Percentiles rank a stretch among this genome's conserved stretches.
Conservation (phyloP, 2,888 invertebrate species). For the Neria commutata region DNA sequence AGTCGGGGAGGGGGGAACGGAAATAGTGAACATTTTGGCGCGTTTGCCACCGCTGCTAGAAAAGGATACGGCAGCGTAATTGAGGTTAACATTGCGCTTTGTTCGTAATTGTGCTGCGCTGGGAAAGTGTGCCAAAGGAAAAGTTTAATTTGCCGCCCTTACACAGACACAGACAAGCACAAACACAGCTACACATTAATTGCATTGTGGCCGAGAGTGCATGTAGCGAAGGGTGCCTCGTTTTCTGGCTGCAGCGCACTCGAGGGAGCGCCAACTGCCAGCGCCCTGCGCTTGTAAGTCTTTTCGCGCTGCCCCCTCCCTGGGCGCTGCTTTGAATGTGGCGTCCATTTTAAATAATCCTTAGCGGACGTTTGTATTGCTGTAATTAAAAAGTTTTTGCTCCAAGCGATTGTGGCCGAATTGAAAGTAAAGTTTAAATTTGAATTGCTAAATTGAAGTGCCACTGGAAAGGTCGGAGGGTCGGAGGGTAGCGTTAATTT, state of each 20-base stretch:
- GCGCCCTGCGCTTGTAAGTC: too few relatives aligned
- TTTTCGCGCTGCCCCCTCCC: too few relatives aligned
- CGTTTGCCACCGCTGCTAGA: constrained; percentile 12
- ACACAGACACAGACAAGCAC: too few relatives aligned
- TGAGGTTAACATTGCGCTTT: constrained; percentile 50
- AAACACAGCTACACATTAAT: too few relatives aligned
- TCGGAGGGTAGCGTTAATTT: neutral
- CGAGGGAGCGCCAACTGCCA: too few relatives aligned
- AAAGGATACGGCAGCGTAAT: constrained; percentile 34
- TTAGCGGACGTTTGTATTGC: neutral
- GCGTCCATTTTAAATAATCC: neutral
- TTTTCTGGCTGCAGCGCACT: too few relatives aligned
- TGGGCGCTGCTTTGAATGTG: too few relatives aligned
- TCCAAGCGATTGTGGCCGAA: neutral
- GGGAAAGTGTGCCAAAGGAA: constrained; percentile 48
- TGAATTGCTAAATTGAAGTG: neutral
- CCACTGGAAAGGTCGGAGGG: neutral
- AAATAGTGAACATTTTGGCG: neutral
- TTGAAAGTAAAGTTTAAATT: neutral
- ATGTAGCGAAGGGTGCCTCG: too few relatives aligned
- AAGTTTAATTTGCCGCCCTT: constrained; percentile 44
- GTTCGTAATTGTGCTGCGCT: constrained; percentile 15
- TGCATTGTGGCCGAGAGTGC: too few relatives aligned
- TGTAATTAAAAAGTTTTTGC: constrained; percentile 1
- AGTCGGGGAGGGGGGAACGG: neutral